Conservation (phyloP, 2,888 invertebrate genomes). For the Malthinus seriepunctatus region DNA sequence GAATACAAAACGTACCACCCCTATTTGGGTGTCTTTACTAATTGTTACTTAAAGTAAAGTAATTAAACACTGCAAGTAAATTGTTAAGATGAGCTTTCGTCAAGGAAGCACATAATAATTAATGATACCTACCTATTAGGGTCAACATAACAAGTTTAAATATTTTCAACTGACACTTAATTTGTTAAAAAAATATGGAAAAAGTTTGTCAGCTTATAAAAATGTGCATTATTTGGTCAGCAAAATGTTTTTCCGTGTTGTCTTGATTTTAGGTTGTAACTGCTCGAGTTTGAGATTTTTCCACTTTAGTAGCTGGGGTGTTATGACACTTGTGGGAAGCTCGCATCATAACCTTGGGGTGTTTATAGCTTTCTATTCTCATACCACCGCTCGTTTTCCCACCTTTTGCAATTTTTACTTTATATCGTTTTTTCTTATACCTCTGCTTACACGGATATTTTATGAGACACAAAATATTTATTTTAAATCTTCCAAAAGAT, state of each 20-base stretch:
- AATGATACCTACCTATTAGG: constrained; percentile 9
- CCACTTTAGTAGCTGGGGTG: constrained; percentile 30
- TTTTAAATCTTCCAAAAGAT: constrained; percentile 14
- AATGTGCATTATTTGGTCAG: constrained; percentile 14
- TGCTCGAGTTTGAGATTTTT: constrained; percentile 28
- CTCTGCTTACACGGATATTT: constrained; percentile 11
- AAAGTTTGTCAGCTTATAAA: background rate
- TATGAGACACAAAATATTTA: constrained; percentile 22
- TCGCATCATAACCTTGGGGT: constrained; percentile 30
- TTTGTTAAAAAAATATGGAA: background rate
- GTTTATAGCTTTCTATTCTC: constrained; percentile 29
- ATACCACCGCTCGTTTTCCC: constrained; percentile 14
- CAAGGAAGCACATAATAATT: constrained; percentile 11
- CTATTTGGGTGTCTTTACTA: no score
- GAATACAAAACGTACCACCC: no score
- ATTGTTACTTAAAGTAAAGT: no score
- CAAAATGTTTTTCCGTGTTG: constrained; percentile 23
- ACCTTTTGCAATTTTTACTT: constrained; percentile 21
- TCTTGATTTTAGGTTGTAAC: constrained; percentile 28
- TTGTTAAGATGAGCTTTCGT: constrained; percentile 2
- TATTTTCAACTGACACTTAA: background rate
- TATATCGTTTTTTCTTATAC: constrained; percentile 6
- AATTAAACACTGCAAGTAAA: no score
- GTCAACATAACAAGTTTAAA: background rate
- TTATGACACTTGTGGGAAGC: constrained; percentile 33